Base-by-base conservation (phyloP, 1,140 invertebrate genomes). In the Danaus plexippus region DNA sequence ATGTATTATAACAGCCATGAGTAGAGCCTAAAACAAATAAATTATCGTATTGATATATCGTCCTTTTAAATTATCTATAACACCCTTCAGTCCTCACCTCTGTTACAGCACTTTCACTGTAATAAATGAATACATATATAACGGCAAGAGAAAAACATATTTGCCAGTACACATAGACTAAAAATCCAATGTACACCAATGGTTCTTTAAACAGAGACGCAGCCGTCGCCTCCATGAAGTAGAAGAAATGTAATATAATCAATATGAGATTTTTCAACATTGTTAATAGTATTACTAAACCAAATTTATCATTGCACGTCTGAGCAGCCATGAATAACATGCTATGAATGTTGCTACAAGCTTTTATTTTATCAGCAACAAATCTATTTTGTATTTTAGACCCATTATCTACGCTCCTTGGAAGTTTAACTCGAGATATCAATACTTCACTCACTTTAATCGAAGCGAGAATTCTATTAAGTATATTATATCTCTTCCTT, bases 211-310 rank as follows among this genome's bases (percentile, higher is more conserved):
- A 78, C 12, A 83, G 58, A 9, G 78, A 73, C 1, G 72, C 64
- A 1, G 77, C 76, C 9, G 80, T 80, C 0, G 80, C 80, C 50
- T 83, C 78, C 77, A 83, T 80, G 13, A 83, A 75, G 52, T 81
- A 83, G 54, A 80, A 83, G 48, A 78, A 52, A 44, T 81, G 73
- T 41, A 80, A 49, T 8, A 77, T 59, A 9, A 74, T 69, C 7
- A 61, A 60, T 9, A 66, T 43, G 0, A 79, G 22, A 43, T 52
- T 69, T 13, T 72, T 10, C 3, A 71, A 47, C 54, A 79, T 69
- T 1, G 64, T 76, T 1, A 74, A 43, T 41, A 69, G 43, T 13
- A 80, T 45, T n/a, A 67, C 60, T 0, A 75, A 52, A 6, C 78
- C 78, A 58, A 67, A 84, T 22, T 68, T 64, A n/a, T 60, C 53